These are phyloP conservation scores for Isotomurus palustris DNA, from an alignment of 2,888 invertebrate species.

Conservation along the genomic window DNA sequence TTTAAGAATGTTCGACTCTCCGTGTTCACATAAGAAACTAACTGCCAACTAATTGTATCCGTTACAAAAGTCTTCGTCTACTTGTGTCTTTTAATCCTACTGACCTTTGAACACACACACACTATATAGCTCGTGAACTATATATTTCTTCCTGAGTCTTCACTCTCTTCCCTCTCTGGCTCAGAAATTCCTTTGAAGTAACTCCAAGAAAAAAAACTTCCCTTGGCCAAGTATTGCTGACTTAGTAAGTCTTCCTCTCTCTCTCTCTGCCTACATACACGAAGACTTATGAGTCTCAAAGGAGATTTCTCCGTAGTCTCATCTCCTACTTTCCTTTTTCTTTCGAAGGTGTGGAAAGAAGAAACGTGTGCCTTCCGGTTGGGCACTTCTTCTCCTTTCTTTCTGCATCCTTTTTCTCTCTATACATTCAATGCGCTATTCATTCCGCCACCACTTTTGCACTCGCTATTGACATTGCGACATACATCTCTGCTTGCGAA, in stretches of 20 bases:
- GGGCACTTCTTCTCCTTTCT: constrained; percentile 6
- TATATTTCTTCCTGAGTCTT: not conserved
- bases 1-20: too few relatives aligned
- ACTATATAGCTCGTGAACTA: too few relatives aligned
- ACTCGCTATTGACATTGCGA: not conserved
- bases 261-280: constrained; percentile 3
- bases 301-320: constrained; percentile 16
- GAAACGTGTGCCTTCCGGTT: too few relatives aligned
- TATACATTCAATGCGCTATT: not conserved
- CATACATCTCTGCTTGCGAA: too few relatives aligned
- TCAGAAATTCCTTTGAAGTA: too few relatives aligned
- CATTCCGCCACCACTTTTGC: not conserved
- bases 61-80: too few relatives aligned
- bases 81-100: too few relatives aligned
- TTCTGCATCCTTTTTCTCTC: not conserved
- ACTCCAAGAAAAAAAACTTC: too few relatives aligned
- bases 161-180: not conserved
- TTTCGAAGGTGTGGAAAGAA: too few relatives aligned
- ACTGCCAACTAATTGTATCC: too few relatives aligned
- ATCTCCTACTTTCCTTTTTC: not conserved
- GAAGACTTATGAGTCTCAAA: constrained; percentile 23
- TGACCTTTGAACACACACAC: too few relatives aligned
- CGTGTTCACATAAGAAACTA: too few relatives aligned
- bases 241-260: not conserved
- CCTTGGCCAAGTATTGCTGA: not conserved